These are phyloP conservation scores for Deilephila elpenor DNA, from an alignment of 2,888 invertebrate species.

Conservation along the genomic window DNA sequence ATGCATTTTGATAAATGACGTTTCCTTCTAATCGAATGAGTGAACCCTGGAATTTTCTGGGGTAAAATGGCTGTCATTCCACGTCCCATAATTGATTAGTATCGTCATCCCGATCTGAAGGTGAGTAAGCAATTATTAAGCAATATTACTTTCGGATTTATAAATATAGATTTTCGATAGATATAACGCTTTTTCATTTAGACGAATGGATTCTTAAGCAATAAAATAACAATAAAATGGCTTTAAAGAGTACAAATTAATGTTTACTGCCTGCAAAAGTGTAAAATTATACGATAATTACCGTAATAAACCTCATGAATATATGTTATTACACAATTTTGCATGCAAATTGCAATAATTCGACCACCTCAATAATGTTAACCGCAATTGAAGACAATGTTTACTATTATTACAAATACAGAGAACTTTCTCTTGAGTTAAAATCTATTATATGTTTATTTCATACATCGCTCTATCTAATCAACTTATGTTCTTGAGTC, in stretches of 20 bases:
- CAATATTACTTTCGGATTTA: too few species aligned
- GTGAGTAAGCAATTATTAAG: too few species aligned
- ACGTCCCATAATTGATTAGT: too few species aligned
- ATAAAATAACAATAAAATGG: neutral
- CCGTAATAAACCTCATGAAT: neutral
- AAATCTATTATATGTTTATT: too few species aligned
- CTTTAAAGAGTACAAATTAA: neutral
- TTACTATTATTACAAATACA: neutral
- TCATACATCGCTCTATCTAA: too few species aligned
- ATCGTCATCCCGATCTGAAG: too few species aligned
- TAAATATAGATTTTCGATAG: too few species aligned
- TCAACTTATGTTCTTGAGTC: too few species aligned
- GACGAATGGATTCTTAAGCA: neutral
- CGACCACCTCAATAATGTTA: neutral
- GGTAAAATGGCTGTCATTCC: too few species aligned
- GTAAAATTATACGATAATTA: neutral
- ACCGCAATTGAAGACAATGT: neutral
- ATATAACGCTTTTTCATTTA: neutral
- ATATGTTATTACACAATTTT: neutral
- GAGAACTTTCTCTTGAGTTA: neutral
- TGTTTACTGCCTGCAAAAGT: neutral
- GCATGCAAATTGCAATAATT: neutral
- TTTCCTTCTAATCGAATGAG: too few species aligned
- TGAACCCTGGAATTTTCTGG: too few species aligned
- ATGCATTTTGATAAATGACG: too few species aligned